phyloP scores from a whole-genome alignment of 2,113 vertebrate genomes.

The Protobothrops mucrosquamatus region DNA sequence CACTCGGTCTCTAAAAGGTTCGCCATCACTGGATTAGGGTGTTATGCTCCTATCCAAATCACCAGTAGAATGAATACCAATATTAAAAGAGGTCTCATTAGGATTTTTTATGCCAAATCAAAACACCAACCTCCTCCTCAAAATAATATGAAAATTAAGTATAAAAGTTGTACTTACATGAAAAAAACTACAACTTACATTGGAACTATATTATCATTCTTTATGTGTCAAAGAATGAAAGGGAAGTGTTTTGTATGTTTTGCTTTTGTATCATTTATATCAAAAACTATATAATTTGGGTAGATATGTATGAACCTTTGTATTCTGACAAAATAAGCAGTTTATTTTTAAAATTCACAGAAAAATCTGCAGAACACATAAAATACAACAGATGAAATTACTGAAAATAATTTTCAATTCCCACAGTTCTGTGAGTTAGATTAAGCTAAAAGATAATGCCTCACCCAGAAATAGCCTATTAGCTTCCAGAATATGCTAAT shows the following conservation, averaged over 20 bases:
- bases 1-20: too few species aligned
- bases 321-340: not conserved
- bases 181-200: not conserved
- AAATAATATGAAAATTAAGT: not conserved
- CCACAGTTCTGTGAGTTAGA: not conserved
- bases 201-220: not conserved
- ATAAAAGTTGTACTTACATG: not conserved
- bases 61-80: not conserved
- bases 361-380: not conserved
- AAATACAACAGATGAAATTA: not conserved
- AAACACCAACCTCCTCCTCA: not conserved
- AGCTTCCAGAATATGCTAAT: not conserved
- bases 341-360: not conserved
- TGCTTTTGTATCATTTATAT: not conserved
- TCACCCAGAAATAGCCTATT: not conserved
- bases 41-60: not conserved
- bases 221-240: not conserved
- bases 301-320: not conserved
- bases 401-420: not conserved
- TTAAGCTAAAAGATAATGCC: not conserved
- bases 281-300: not conserved
- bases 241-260: not conserved
- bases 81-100: not conserved
- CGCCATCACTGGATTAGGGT: not conserved
- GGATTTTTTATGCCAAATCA: not conserved